These are phyloP conservation scores for Apodemia duryi DNA, from an alignment of 2,888 invertebrate species.

Conservation along the genomic window DNA sequence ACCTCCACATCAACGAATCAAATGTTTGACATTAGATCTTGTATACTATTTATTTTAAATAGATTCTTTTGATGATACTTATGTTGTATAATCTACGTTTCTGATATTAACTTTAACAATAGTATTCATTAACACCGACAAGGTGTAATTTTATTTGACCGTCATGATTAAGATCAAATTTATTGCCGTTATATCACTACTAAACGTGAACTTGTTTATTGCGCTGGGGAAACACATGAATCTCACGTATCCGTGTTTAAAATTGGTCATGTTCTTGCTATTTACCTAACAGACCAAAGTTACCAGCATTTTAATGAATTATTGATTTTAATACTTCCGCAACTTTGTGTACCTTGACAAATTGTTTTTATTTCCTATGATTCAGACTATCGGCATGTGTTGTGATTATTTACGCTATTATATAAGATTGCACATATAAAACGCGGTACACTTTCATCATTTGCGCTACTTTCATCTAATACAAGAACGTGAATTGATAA, in stretches of 20 bases:
- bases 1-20: neutral
- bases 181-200: conserved; percentile 32
- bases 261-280: conserved; percentile 38
- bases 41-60: neutral
- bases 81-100: conserved; percentile 14
- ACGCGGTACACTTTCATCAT: conserved; percentile 24
- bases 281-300: conserved; percentile 7
- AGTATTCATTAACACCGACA: conserved; percentile 22
- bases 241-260: conserved; percentile 42
- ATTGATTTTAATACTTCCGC: conserved; percentile 16
- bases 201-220: conserved; percentile 27
- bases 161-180: conserved; percentile 22
- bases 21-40: neutral
- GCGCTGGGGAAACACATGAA: conserved; percentile 31
- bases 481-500: neutral
- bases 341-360: conserved; percentile 27
- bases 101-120: conserved; percentile 19
- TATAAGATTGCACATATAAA: conserved; percentile 26
- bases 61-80: neutral
- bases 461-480: conserved; percentile 27
- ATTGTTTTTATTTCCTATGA: conserved; percentile 27
- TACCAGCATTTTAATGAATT: neutral
- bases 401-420: conserved; percentile 32
- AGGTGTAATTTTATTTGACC: conserved; percentile 26
- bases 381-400: conserved; percentile 20